Evolutionary conservation across 2,888 invertebrate species (phyloP), one percentile per base, ranked within the genome.

Genomic region (Deroplatys truncata): DNA sequence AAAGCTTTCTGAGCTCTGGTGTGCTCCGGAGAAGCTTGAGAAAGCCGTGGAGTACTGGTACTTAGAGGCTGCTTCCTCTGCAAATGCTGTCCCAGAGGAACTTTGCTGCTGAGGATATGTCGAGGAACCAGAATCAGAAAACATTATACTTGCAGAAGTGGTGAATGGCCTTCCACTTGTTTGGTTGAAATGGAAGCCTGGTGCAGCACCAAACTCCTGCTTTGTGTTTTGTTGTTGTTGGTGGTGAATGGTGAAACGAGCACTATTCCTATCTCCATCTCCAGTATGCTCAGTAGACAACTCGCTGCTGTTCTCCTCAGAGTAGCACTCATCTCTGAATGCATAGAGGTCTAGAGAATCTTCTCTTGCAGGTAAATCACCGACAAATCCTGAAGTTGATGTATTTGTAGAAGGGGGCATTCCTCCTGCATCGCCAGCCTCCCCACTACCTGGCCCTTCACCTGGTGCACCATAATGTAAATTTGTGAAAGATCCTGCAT

Each of bases 401-500:
- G 93, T 90, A 92, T 91, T 91, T 15, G 86, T 83, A 10, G 89
- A 29, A 91, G 92, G 90, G 90, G 92, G 91, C 89, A 92, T 90
- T 89, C 91, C 88, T 91, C 86, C 91, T 89, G 89, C 91, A 90
- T 91, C 92, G 43, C 93, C 93, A 16, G 29, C 84, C 5, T 93
- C 92, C n/a, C 93, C 93, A 91, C 93, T 93, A 9, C 72, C 84
- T 8, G 93, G 92, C n/a, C 93, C 93, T 91, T 93, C 93, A 20
- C 93, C 91, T 90, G 93, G 93, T 35, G 95, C 94, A 90, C 96
- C 95, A 92, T 96, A 96, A 92, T 96, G 96, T 88, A 96, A 94
- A 92, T 96, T 96, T 91, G 95, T 96, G 92, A 96, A 97, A 92
- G 95, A 96, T 43, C 96, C 95, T 90, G 95, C 93, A 92, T 95